These are phyloP conservation scores for Leptopilina clavipes DNA, from an alignment of 1,140 invertebrate species.

Conservation along the genomic window DNA sequence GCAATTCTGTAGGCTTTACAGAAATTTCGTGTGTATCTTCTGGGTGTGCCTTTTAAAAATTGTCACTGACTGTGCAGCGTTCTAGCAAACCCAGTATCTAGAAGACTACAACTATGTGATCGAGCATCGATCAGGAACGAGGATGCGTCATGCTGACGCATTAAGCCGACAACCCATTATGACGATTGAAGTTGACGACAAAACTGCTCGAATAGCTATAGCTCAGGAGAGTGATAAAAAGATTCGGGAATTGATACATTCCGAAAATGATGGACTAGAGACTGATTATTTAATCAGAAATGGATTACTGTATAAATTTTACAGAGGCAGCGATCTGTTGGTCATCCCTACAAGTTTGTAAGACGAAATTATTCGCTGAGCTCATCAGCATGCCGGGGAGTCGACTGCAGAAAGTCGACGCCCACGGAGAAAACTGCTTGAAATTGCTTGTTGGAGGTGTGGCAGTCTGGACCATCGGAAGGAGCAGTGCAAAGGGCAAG, in stretches of 20 bases:
- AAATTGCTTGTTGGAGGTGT: too few species aligned
- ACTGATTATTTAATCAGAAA: conserved; percentile 28
- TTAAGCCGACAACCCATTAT: conserved; percentile 44
- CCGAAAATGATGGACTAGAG: neutral
- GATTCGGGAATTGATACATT: conserved; percentile 43
- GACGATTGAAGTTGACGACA: conserved; percentile 6
- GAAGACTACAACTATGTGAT: too few species aligned
- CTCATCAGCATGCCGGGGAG: conserved; percentile 41
- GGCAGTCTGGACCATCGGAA: too few species aligned
- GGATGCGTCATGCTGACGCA: conserved; percentile 53
- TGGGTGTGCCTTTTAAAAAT: conserved; percentile 35
- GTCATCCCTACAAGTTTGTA: conserved; percentile 45
- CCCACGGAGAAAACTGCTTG: too few species aligned
- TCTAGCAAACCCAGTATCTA: neutral
- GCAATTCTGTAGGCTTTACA: conserved; percentile 36
- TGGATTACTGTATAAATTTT: conserved; percentile 42
- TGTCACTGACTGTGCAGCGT: conserved; percentile 35
- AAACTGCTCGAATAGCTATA: conserved; percentile 39
- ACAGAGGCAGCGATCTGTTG: conserved; percentile 37
- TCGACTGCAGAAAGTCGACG: too few species aligned
- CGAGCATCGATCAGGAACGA: conserved; percentile 40
- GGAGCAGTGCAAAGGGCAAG: too few species aligned
- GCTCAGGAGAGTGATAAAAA: conserved; percentile 44
- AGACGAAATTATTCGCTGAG: conserved; percentile 36
- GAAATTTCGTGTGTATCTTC: conserved; percentile 35